Base-by-base conservation (phyloP, 1,140 invertebrate species). In the Drosophila auraria region DNA sequence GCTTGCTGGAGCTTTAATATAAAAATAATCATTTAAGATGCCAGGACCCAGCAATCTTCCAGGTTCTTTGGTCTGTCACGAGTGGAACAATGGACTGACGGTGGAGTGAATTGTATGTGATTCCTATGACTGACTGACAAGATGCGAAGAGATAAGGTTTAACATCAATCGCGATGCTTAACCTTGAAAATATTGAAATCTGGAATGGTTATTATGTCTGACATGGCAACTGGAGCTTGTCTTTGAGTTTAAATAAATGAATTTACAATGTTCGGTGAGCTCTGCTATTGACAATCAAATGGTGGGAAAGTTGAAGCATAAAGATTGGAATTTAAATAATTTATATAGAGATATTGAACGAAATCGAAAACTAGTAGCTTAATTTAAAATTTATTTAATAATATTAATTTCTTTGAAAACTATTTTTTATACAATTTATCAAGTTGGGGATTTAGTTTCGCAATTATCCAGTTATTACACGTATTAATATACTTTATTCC, bases 1-100 rank as follows among this genome's bases (percentile, higher is more conserved):
- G 30, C 57, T 40, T 60, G 53, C 36, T 59, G 25, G 49, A 53
- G 56, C 82, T 84, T 84, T 78, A 86, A 86, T 78, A 86, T 65
- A 86, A 86, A 82, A 64, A 84, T 81, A 84, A 84, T 81, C 82
- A 84, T 81, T 70, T 73, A 54, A 51, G 65, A 42, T 61, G 38
- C 54, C 47, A 73, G 54, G 54, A 72, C 54, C 56, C 71, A n/a
- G 14, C 68, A 61, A 51, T 44, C 54, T 20, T 7, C 42, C 63
- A 57, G 69, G 69, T 23, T 36, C 6, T 71, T 49, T 17, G 12
- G 56, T 45, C 65, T 40, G 65, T 50, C 58, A 68, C 23, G 44
- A 40, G 25, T 42, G 49, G 54, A 77, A 77, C 76, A 78, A 78
- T 70, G 53, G 20, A 60, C 75, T 23, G 45, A 2, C 33, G 25